Evolutionary conservation across 2,888 invertebrate genomes (phyloP).

Genomic region (Graphium colonna): DNA sequence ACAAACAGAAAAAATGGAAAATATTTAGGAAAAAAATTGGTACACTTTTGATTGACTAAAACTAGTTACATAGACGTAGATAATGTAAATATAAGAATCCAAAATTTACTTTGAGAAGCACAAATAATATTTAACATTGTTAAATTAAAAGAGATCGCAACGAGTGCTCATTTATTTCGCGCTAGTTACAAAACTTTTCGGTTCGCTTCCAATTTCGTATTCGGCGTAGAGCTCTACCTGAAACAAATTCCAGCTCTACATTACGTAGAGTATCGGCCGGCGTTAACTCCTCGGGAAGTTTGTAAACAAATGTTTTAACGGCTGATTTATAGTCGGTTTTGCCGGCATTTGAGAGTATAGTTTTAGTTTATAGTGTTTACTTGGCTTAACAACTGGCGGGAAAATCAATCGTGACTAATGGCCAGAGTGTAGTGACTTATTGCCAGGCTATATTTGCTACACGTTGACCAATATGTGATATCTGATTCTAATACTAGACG

Average conservation of each 20-base stretch:
- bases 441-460: too few relatives aligned
- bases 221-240: background rate
- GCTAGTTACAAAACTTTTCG: background rate
- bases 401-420: constrained; percentile 16
- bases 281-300: constrained; percentile 8
- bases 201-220: background rate
- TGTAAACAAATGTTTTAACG: constrained; percentile 19
- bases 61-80: too few relatives aligned
- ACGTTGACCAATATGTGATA: too few relatives aligned
- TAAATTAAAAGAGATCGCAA: too few relatives aligned
- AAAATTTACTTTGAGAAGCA: too few relatives aligned
- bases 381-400: constrained; percentile 10
- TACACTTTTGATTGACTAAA: too few relatives aligned
- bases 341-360: background rate
- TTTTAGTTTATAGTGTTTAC: constrained; percentile 18
- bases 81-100: too few relatives aligned
- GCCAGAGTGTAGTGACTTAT: background rate
- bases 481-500: too few relatives aligned
- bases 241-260: background rate
- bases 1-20: too few relatives aligned
- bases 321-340: constrained; percentile 16
- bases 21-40: too few relatives aligned
- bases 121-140: too few relatives aligned
- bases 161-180: background rate
- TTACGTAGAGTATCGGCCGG: constrained; percentile 7